Base-by-base conservation (phyloP, 2,888 invertebrate genomes). In the Mimas tiliae region DNA sequence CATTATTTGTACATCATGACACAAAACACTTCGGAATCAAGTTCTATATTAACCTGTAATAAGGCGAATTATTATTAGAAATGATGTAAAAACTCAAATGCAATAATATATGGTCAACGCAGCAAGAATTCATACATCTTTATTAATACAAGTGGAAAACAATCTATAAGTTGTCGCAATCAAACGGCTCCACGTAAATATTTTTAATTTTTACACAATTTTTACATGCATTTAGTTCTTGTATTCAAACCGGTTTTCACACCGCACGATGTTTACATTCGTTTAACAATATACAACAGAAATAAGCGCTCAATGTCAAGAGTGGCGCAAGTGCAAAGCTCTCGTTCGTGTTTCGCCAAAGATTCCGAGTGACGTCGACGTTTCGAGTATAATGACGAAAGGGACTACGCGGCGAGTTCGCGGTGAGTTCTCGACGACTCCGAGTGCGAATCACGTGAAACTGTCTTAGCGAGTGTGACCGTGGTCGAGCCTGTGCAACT, bases 381-480 rank as follows among this genome's bases (percentile, higher is more conserved):
- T 77, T 74, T 71, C 65, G 68, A 68, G 67, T 65, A 71, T 71
- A 75, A 72, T 71, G 74, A 70, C 69, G 71, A 74, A 66, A 72
- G 34, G 47, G 53, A 58, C 19, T 42, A 8, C 38, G 19, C 42
- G 38, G 42, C 58, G 58, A 58, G 58, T 58, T 34, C 42, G 19
- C 58, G 19, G 42, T 19, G 42, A 58, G 58, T 58, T 55, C 58
- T 19, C 9, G 48, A 47, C 47, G 38, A 19, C 12, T 19, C 12
- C 58, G 38, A 16, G 34, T 45, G 45, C 38, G 21, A 27, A 74
- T 81, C 83, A 82, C 80, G 82, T 80, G 80, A 74, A 19, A 78
- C 75, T 77, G 79, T 87, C 88, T 88, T 88, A 84, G 88, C 88
- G 81, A 84, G 79, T 83, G 47, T 65, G 81, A 70, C 70, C 67